Conservation (phyloP, 2,797 vertebrate genomes). For the Fistularia commersonii region DNA sequence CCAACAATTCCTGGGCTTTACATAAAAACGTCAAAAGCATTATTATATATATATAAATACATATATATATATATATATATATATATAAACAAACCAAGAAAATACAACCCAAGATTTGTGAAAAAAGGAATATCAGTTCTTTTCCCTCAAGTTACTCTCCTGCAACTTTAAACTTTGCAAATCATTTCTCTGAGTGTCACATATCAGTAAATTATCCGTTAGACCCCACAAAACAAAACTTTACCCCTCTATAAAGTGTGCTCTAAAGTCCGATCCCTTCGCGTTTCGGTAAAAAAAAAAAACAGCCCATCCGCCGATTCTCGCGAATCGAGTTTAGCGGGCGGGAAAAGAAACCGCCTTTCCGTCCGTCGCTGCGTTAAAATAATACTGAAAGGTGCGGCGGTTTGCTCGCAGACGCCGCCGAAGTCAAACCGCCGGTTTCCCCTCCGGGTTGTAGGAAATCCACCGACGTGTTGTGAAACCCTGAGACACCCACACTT, state of each 20-base stretch:
- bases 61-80: too few relatives aligned
- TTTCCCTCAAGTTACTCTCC: constrained; percentile 4
- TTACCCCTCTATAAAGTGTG: constrained; percentile 2
- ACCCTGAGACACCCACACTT: constrained; percentile 59
- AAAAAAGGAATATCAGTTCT: constrained; percentile 5
- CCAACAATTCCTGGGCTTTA: constrained; percentile 12
- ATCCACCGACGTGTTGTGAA: constrained; percentile 16
- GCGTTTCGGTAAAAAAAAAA: constrained; percentile 1
- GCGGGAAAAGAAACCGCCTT: too few relatives aligned
- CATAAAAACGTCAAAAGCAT: constrained; percentile 15
- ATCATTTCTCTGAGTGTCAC: constrained; percentile 1
- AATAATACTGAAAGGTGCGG: too few relatives aligned
- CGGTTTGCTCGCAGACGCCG: too few relatives aligned
- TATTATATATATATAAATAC: too few relatives aligned
- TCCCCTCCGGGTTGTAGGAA: neutral
- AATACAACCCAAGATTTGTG: constrained; percentile 1
- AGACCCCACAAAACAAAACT: too few relatives aligned
- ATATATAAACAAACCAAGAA: constrained; percentile 20
- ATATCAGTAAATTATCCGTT: too few relatives aligned
- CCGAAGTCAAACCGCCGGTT: too few relatives aligned
- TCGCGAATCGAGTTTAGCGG: too few relatives aligned
- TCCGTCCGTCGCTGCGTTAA: too few relatives aligned
- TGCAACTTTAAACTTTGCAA: neutral
- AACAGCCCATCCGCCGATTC: too few relatives aligned
- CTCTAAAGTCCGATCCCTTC: constrained; percentile 11